Conservation (phyloP, 2,888 invertebrate species). For the Azorinus chamasolen region DNA sequence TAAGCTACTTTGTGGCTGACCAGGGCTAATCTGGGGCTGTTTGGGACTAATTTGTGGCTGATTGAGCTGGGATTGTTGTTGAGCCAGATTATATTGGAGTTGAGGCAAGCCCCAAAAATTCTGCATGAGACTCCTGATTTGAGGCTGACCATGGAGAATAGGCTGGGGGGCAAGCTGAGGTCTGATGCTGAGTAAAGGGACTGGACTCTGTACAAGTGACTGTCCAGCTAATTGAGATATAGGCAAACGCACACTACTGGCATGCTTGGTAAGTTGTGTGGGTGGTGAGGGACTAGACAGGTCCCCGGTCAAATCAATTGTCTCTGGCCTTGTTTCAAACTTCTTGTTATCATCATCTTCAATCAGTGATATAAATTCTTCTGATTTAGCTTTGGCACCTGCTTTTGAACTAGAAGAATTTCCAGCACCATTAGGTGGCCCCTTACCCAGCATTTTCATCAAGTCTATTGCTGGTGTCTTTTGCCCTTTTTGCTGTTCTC, state of each 20-base stretch:
- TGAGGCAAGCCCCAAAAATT: no score
- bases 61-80: no score
- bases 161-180: not conserved
- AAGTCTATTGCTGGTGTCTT: no score
- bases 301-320: constrained; percentile 48
- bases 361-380: constrained; percentile 28
- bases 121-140: no score
- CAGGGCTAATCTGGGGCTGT: no score
- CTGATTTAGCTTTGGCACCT: not conserved
- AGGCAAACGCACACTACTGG: not conserved
- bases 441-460: not conserved
- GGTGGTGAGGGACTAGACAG: not conserved
- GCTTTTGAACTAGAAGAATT: not conserved
- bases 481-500: not conserved
- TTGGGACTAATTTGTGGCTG: no score
- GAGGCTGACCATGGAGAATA: no score
- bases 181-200: not conserved
- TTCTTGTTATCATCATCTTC: constrained; percentile 17
- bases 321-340: not conserved
- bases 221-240: not conserved
- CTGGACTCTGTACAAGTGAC: not conserved
- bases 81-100: no score
- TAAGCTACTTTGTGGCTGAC: no score
- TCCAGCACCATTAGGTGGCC: constrained; percentile 4
- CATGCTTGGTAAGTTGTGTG: not conserved